Conservation (phyloP, 2,888 invertebrate species). For the Strigamia crassipes region DNA sequence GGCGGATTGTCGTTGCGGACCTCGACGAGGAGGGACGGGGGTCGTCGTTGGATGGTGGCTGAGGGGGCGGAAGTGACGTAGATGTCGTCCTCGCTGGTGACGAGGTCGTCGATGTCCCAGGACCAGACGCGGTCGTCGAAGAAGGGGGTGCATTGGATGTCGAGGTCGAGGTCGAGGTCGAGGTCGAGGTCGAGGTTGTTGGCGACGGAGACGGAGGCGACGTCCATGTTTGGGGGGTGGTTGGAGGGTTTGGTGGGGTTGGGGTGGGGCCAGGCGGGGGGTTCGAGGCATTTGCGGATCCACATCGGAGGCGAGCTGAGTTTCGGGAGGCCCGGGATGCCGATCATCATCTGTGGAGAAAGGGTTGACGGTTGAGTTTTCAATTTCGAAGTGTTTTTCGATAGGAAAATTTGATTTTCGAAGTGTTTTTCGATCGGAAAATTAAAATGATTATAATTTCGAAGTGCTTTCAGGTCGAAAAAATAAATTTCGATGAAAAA, state of each 20-base stretch:
- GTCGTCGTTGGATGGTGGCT: conserved; percentile 30
- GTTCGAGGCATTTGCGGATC: conserved; percentile 51
- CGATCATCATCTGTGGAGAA: conserved; percentile 45
- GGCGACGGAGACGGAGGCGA: not conserved
- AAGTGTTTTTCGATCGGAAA: too few species aligned
- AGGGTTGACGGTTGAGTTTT: too few species aligned
- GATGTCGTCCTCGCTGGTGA: conserved; percentile 23
- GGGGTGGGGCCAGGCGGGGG: not conserved
- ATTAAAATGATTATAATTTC: too few species aligned
- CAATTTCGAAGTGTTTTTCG: too few species aligned
- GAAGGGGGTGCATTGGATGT: not conserved
- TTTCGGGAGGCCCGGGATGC: conserved; percentile 54
- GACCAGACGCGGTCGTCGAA: conserved; percentile 39
- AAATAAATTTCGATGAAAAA: too few species aligned
- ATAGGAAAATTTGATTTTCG: too few species aligned
- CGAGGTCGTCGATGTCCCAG: conserved; percentile 8
- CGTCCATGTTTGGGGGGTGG: not conserved
- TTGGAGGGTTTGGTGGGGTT: not conserved
- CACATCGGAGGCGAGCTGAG: conserved; percentile 57
- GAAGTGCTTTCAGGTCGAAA: too few species aligned
- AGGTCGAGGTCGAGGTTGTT: not conserved
- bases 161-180: not conserved
- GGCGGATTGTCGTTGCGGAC: conserved; percentile 15
- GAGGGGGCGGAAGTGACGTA: not conserved
- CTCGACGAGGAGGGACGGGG: conserved; percentile 45